Conservation (phyloP, 2,797 vertebrate genomes). For the Anguilla megastoma region DNA sequence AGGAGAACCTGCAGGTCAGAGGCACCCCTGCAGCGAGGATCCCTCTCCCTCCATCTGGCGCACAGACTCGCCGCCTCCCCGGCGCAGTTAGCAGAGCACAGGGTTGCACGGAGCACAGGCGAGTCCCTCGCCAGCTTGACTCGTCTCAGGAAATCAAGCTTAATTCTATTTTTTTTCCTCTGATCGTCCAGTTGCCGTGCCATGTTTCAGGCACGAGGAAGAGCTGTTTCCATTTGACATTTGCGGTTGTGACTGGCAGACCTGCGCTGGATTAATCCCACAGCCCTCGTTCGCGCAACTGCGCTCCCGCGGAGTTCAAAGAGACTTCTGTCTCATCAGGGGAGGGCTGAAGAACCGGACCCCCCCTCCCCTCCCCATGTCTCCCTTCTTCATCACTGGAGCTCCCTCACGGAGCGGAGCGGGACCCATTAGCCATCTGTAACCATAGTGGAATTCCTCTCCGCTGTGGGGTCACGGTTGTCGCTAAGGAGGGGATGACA, state of each 20-base stretch:
- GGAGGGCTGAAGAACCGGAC: slow-evolving; percentile 3
- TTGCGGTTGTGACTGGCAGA: slow-evolving; percentile 12
- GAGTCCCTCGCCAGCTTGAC: background rate
- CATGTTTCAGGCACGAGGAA: background rate
- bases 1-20: slow-evolving; percentile 12
- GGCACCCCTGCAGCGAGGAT: background rate
- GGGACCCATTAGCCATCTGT: slow-evolving; percentile 39
- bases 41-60: slow-evolving; percentile 12
- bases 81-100: background rate
- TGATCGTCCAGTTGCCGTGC: background rate
- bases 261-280: slow-evolving; percentile 27
- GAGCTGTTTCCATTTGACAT: slow-evolving; percentile 25
- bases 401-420: slow-evolving; percentile 18
- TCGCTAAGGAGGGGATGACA: slow-evolving; percentile 31
- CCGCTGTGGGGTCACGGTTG: background rate
- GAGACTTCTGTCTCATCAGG: slow-evolving; percentile 25
- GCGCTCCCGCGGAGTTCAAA: slow-evolving; percentile 34
- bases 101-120: background rate
- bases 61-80: background rate
- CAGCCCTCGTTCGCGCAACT: slow-evolving; percentile 24
- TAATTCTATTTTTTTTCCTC: too few species aligned
- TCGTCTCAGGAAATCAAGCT: background rate
- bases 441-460: background rate
- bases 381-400: slow-evolving; percentile 28
- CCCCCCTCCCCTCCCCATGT: background rate